Base-by-base conservation (phyloP, 2,113 vertebrate species). In the Amblyopsis rosae region DNA sequence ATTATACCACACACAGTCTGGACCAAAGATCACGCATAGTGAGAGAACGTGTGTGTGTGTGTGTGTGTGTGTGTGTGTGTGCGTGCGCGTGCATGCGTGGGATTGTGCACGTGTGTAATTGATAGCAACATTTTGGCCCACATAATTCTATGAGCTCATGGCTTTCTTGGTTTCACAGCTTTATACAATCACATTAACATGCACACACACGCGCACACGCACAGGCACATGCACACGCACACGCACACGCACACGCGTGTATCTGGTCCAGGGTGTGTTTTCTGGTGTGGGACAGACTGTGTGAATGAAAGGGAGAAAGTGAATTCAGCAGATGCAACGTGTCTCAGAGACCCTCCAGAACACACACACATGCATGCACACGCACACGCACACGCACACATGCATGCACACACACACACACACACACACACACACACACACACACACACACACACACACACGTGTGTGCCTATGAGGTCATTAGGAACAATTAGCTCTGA, bases 91-190 rank as follows among this genome's bases (percentile, higher is more conserved):
- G 33, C 35, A 10, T 41, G 58, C 33, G 12, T 60, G 33, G 0
- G 26, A 13, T 26, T 59, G 58, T 65, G 62, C n/a, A 13, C 32
- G 11, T 71, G 60, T 12, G 16, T 66, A 82, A 83, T 53, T 79
- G 82, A 88, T 86, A 84, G 76, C 62, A 76, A 66, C 75, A 75
- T 77, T 62, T 75, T 85, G 72, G 75, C 86, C 81, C 55, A 69
- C 41, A 77, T 77, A 70, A 57, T 51, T 59, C 62, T 67, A 86
- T 88, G 86, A 90, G 76, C 79, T 90, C 85, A 88, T 69, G 62
- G 73, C 80, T 78, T 75, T 73, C 73, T 61, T 72, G 75, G 67
- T 11, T 84, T 86, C 82, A 85, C 71, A 80, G 78, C 68, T 86
- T 80, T 86, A 78, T 69, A 77, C 60, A 1, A 82, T 85, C 68